Conservation (phyloP, 2,888 invertebrate species). For the Tachina grossa region DNA sequence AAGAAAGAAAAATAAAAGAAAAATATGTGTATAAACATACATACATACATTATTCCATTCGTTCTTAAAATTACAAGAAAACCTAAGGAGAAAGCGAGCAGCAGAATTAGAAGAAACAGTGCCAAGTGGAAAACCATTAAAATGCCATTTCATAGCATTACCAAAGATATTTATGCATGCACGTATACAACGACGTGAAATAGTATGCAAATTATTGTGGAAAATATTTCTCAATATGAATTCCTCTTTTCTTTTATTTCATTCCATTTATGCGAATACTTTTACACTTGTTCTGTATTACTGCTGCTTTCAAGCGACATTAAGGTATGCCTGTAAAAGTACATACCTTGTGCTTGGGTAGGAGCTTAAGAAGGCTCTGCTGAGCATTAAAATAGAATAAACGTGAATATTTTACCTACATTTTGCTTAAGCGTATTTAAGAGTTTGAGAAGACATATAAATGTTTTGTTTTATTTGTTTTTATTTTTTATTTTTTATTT, state of each 20-base stretch:
- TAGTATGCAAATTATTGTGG: conserved; percentile 69
- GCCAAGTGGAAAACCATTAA: conserved; percentile 73
- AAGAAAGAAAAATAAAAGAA: neutral
- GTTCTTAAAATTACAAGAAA: conserved; percentile 38
- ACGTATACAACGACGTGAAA: conserved; percentile 56
- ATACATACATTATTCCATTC: neutral
- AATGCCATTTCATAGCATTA: conserved; percentile 72
- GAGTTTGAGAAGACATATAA: neutral
- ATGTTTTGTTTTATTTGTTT: conserved; percentile 5
- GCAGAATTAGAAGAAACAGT: conserved; percentile 51
- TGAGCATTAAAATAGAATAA: conserved; percentile 19
- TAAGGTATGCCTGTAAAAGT: conserved; percentile 12
- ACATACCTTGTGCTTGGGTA: conserved; percentile 8
- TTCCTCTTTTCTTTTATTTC: conserved; percentile 55
- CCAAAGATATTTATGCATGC: conserved; percentile 66
- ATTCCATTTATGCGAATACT: conserved; percentile 23
- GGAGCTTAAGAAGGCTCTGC: conserved; percentile 6
- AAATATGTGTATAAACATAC: neutral
- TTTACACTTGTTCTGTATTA: conserved; percentile 9
- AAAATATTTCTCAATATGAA: conserved; percentile 71
- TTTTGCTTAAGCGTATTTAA: conserved; percentile 36
- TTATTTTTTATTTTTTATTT: too few relatives aligned
- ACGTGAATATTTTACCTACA: neutral
- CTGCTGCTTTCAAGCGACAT: conserved; percentile 46
- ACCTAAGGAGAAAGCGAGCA: conserved; percentile 8